Conservation (phyloP, 2,797 vertebrate genomes). For the Arnoldichthys spilopterus region DNA sequence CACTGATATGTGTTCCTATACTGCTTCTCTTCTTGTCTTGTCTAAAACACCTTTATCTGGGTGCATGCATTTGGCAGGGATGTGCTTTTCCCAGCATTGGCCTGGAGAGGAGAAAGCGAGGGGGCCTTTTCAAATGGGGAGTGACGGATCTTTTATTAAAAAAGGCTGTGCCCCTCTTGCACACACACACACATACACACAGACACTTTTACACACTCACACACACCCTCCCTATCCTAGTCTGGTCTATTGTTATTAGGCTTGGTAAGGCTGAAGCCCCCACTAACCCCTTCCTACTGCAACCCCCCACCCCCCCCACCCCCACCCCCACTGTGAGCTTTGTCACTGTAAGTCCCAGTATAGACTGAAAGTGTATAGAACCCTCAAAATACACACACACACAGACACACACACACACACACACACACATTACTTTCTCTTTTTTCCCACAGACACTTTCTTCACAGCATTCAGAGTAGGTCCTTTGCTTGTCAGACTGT, state of each 20-base stretch:
- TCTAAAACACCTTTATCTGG: constrained; percentile 75
- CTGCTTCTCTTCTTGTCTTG: constrained; percentile 57
- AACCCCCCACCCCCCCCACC: neutral
- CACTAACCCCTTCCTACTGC: too few species aligned
- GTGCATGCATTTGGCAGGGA: constrained; percentile 80
- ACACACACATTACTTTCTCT: constrained; percentile 62
- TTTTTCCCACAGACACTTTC: constrained; percentile 56
- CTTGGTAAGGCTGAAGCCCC: constrained; percentile 66
- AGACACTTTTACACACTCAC: constrained; percentile 15
- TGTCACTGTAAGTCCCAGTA: constrained; percentile 83
- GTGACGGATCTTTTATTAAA: constrained; percentile 84
- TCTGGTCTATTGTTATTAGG: constrained; percentile 81
- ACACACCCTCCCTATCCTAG: constrained; percentile 61
- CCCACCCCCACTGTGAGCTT: constrained; percentile 64
- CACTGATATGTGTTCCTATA: constrained; percentile 27
- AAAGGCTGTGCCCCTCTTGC: constrained; percentile 68
- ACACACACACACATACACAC: constrained; percentile 32
- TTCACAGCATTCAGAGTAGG: constrained; percentile 50
- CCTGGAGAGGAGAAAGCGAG: constrained; percentile 66
- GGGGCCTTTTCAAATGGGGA: constrained; percentile 77
- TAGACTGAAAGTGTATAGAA: constrained; percentile 68
- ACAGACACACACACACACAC: constrained; percentile 66
- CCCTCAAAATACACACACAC: constrained; percentile 62
- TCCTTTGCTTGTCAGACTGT: constrained; percentile 76
- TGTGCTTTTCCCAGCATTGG: constrained; percentile 84